phyloP scores from a whole-genome alignment of 2,113 vertebrate species.

The Lonchura striata region DNA sequence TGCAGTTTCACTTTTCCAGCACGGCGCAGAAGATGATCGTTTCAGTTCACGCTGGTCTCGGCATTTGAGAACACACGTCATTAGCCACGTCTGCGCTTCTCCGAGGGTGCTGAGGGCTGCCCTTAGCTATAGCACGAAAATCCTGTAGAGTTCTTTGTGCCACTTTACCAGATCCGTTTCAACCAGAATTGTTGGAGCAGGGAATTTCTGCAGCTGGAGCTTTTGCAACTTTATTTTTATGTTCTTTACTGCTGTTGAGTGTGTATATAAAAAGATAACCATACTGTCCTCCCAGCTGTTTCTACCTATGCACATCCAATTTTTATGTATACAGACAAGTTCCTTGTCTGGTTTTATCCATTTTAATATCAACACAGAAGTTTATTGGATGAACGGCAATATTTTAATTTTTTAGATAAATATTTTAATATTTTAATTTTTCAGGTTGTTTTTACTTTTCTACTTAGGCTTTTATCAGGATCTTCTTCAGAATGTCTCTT shows the following conservation, averaged over 20 bases:
- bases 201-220: neutral
- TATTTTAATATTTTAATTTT: neutral
- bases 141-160: neutral
- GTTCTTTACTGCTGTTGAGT: neutral
- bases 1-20: neutral
- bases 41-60: neutral
- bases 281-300: neutral
- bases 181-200: neutral
- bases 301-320: neutral
- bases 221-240: neutral
- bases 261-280: neutral
- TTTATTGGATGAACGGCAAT: neutral
- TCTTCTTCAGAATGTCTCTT: neutral
- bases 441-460: neutral
- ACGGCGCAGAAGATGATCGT: neutral
- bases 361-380: neutral
- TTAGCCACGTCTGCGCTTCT: neutral
- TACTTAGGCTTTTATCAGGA: neutral
- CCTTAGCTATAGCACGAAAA: neutral
- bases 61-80: neutral
- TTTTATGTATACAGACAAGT: neutral
- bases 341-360: neutral
- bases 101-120: neutral
- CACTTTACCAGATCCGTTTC: accelerated
- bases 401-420: neutral